Base-by-base conservation (phyloP, 2,888 invertebrate genomes). In the Ligdia adustata region DNA sequence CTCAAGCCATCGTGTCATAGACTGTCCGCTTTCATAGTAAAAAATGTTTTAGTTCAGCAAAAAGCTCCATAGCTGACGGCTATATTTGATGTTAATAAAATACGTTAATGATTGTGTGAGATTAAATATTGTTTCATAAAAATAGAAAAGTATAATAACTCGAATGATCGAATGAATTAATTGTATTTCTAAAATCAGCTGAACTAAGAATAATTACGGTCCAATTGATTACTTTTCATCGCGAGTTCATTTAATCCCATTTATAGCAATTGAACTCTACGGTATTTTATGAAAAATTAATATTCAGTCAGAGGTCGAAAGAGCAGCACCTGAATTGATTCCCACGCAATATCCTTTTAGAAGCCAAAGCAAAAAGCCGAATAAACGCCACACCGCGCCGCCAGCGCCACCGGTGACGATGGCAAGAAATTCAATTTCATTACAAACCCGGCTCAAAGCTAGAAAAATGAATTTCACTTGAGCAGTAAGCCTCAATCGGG, bases 291-390 rank as follows among this genome's bases (percentile, higher is more conserved):
- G 65, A 74, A 68, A 79, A 74, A 78, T 79, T 79, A 74, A 81
- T 79, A 82, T 83, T 79, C 78, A 74, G 64, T 65, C 59, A 54
- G 61, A 66, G 63, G 68, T 74, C 65, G 64, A 64, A 68, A 75
- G 64, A 66, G 67, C 70, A 72, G 69, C 84, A 85, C 79, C 86
- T 86, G 86, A 82, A 80, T 83, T 75, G 75, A 82, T 86, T 86
- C 83, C 78, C 82, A 86, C 80, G 83, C 83, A 87, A 88, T 86
- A 87, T 84, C 79, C 82, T 81, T 79, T 81, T 75, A 66, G 72
- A 74, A 77, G 75, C 69, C 66, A 75, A 76, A 78, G 83, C 80
- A 84, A 85, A 84, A 87, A 84, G 76, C 76, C 77, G 77, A 81
- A 79, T 79, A 79, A 85, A 79, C 71, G 77, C 35, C 11, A 67